A percentile compares a stretch with the other conserved stretches of the same genome.
Conservation (phyloP, 2,888 invertebrate species). For the Rhingia rostrata region DNA sequence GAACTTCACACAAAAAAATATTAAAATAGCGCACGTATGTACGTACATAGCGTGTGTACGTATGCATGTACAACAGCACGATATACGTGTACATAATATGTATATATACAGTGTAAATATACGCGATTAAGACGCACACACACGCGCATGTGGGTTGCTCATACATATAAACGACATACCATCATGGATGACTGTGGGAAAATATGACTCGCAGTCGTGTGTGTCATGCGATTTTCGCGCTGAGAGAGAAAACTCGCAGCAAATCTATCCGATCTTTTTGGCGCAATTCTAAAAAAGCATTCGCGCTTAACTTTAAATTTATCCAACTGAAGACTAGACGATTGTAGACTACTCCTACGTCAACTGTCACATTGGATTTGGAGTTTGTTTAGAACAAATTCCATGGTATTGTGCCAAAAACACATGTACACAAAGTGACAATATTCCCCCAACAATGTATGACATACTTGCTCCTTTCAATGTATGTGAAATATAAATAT, state of each 20-base stretch:
- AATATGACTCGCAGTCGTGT: slow-evolving; percentile 27
- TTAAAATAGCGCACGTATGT: slow-evolving; percentile 74
- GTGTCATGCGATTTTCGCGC: slow-evolving; percentile 49
- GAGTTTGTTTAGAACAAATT: background rate
- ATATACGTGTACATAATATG: slow-evolving; percentile 58
- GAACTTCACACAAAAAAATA: slow-evolving; percentile 58
- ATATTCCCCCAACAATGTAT: background rate
- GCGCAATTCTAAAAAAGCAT: slow-evolving; percentile 64
- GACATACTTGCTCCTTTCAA: slow-evolving; percentile 35
- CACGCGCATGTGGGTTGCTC: slow-evolving; percentile 19
- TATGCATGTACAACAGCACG: slow-evolving; percentile 75
- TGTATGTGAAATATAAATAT: slow-evolving; percentile 45
- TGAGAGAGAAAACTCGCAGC: slow-evolving; percentile 35
- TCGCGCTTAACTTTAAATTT: background rate
- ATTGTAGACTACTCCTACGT: background rate
- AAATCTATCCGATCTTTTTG: slow-evolving; percentile 52
- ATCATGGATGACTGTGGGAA: slow-evolving; percentile 59
- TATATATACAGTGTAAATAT: slow-evolving; percentile 67
- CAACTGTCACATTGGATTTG: slow-evolving; percentile 1
- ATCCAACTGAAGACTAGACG: background rate
- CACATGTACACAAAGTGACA: slow-evolving; percentile 45
- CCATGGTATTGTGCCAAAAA: slow-evolving; percentile 40
- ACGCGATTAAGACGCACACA: slow-evolving; percentile 9
- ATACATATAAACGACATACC: slow-evolving; percentile 39
- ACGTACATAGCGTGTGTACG: slow-evolving; percentile 75